Evolutionary conservation across 2,113 vertebrate species (phyloP).

Genomic region (Protomyctophum bolini): DNA sequence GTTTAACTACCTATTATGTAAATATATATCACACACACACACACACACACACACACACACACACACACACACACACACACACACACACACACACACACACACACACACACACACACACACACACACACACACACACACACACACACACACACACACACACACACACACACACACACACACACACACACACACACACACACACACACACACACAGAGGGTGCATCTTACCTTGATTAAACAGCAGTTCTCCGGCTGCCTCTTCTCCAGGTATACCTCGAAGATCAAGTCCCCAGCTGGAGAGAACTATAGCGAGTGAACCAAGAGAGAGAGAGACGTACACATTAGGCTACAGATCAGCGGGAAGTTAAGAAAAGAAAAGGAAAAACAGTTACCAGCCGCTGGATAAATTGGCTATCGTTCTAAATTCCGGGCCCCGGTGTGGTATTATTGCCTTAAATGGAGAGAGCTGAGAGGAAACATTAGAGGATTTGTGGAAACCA

Average conservation of each 20-base stretch:
- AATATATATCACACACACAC: neutral
- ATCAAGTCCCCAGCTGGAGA: slow-evolving; percentile 94
- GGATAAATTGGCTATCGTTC: slow-evolving; percentile 54
- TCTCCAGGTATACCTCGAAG: slow-evolving; percentile 95
- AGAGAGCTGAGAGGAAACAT: slow-evolving; percentile 27
- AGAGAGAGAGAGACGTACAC: neutral
- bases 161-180: slow-evolving; percentile 6
- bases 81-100: slow-evolving; percentile 11
- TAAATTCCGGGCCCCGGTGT: slow-evolving; percentile 32
- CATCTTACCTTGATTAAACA: slow-evolving; percentile 88
- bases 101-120: neutral
- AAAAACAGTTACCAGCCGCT: neutral
- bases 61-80: slow-evolving; percentile 7
- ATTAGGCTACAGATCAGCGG: slow-evolving; percentile 11
- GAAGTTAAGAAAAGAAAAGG: slow-evolving; percentile 34
- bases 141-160: slow-evolving; percentile 11
- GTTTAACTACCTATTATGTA: too few species aligned
- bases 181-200: slow-evolving; percentile 17
- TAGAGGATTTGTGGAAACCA: slow-evolving; percentile 36
- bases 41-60: neutral
- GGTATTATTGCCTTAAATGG: slow-evolving; percentile 30
- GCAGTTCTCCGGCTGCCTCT: slow-evolving; percentile 88
- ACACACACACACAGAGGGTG: too few species aligned
- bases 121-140: neutral
- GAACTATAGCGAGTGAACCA: slow-evolving; percentile 76